Percentiles rank a stretch among this genome's conserved stretches.
Conservation (phyloP, 1,140 invertebrate species). For the Plectus sambesii region DNA sequence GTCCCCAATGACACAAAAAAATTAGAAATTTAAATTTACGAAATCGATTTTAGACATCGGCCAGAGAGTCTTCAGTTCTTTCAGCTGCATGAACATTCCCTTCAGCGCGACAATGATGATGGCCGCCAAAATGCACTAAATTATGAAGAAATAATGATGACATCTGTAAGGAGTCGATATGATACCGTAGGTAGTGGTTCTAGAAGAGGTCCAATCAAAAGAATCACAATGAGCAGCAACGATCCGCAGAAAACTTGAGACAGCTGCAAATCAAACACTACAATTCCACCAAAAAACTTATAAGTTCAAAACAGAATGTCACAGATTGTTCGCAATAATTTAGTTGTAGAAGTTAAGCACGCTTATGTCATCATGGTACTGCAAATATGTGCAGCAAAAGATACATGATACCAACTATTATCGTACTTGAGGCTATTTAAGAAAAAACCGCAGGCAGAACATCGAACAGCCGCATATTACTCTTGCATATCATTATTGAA, state of each 20-base stretch:
- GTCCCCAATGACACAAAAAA: no score
- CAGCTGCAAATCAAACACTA: conserved; percentile 30
- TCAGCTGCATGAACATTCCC: conserved; percentile 36
- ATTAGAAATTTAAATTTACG: conserved; percentile 11
- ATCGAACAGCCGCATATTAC: no score
- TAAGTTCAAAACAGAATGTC: no score
- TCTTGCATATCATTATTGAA: no score
- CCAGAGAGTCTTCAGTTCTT: conserved; percentile 36
- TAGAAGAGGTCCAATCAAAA: conserved; percentile 33
- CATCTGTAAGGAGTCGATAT: no score
- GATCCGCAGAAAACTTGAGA: conserved; percentile 34
- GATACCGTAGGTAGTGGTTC: conserved; percentile 40
- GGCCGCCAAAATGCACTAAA: conserved; percentile 39
- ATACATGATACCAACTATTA: no score
- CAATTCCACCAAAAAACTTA: conserved; percentile 37
- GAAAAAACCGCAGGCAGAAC: no score
- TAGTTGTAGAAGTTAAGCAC: no score
- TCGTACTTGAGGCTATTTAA: conserved; percentile 41
- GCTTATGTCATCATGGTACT: no score
- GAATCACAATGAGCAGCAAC: conserved; percentile 32
- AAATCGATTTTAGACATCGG: conserved; percentile 44
- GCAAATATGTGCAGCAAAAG: no score
- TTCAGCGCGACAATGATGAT: conserved; percentile 39
- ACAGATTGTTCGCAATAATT: no score
- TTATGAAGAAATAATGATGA: no score